Evolutionary conservation across 2,888 invertebrate genomes (phyloP).

Genomic region (Aromia moschata): DNA sequence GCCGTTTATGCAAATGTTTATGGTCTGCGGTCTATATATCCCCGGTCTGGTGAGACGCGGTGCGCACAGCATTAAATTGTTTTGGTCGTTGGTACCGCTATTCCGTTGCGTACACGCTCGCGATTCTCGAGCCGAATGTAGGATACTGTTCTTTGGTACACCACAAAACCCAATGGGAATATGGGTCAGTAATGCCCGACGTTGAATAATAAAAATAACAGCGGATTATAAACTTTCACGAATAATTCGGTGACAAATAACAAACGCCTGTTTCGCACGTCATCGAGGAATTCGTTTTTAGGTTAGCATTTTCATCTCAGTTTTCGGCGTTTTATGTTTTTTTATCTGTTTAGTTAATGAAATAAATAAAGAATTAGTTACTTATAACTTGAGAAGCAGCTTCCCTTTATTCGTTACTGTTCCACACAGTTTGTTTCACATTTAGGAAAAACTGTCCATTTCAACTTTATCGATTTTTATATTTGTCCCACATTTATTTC

Average conservation of each 20-base stretch:
- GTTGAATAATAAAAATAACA: constrained; percentile 14
- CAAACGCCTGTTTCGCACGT: too few species aligned
- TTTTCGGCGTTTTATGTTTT: too few species aligned
- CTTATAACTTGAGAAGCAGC: too few species aligned
- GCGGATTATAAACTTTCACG: constrained; percentile 3
- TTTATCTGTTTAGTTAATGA: too few species aligned
- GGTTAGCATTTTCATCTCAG: too few species aligned
- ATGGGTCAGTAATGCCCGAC: constrained; percentile 11
- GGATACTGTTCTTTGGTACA: constrained; percentile 24
- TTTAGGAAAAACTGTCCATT: not conserved
- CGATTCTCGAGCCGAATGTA: constrained; percentile 10
- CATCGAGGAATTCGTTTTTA: too few species aligned
- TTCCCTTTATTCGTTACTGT: too few species aligned
- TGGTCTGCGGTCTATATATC: constrained; percentile 20
- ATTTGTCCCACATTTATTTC: too few species aligned
- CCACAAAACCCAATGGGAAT: constrained; percentile 1
- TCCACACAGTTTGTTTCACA: too few species aligned
- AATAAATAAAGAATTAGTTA: too few species aligned
- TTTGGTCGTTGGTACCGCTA: constrained; percentile 25
- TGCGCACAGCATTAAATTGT: constrained; percentile 13
- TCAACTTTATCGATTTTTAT: not conserved
- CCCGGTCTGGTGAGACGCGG: constrained; percentile 4
- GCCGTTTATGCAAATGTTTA: constrained; percentile 22
- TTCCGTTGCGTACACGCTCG: not conserved
- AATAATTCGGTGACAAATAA: not conserved